phyloP scores from a whole-genome alignment of 1,140 invertebrate genomes.

The Eubasilissa regina region DNA sequence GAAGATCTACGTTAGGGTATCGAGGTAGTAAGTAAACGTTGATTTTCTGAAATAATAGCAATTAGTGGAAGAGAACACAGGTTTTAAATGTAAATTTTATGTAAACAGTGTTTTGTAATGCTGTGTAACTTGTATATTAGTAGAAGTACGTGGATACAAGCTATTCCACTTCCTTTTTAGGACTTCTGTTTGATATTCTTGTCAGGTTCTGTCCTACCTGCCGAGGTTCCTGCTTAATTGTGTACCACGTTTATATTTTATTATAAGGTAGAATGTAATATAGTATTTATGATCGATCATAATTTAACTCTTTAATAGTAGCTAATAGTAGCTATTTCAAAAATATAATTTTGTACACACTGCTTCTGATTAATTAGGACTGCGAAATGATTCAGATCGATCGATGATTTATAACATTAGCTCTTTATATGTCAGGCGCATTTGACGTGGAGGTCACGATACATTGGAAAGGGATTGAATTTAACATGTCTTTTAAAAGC shows the following conservation, averaged over 20 bases:
- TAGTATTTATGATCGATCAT: too few relatives aligned
- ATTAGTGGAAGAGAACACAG: constrained; percentile 2
- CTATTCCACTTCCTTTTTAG: constrained; percentile 6
- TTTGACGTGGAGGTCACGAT: too few relatives aligned
- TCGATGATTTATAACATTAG: too few relatives aligned
- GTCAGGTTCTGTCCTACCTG: not conserved
- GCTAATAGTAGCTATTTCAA: too few relatives aligned
- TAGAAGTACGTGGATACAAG: not conserved
- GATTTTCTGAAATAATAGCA: not conserved
- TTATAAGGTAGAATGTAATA: not conserved
- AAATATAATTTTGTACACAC: too few relatives aligned
- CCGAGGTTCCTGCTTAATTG: not conserved
- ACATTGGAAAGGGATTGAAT: too few relatives aligned
- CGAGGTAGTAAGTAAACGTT: not conserved
- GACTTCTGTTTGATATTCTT: not conserved
- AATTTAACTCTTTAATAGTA: too few relatives aligned
- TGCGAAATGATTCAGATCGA: too few relatives aligned
- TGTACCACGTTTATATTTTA: not conserved
- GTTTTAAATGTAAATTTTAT: constrained; percentile 22
- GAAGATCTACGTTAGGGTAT: not conserved
- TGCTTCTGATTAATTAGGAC: too few relatives aligned
- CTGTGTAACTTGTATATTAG: not conserved
- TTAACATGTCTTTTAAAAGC: too few relatives aligned
- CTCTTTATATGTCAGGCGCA: too few relatives aligned
- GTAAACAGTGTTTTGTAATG: constrained; percentile 15